Evolutionary conservation across 2,113 vertebrate species (phyloP), one percentile per base, ranked within the genome.

Genomic region (Oncorhynchus keta): DNA sequence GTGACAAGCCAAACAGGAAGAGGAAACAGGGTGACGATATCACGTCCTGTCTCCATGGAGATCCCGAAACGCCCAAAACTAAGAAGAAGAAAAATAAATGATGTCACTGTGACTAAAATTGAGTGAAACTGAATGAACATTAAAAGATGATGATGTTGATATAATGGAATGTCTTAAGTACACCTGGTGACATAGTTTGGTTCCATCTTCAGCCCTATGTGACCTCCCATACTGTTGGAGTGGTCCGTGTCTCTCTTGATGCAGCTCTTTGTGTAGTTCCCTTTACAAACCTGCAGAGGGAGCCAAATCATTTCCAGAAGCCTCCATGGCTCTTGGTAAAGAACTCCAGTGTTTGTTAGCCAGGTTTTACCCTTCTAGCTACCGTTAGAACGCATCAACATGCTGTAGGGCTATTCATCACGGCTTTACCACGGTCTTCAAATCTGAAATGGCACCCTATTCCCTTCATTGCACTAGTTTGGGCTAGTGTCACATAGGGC

Each of bases 1-100:
- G 94, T 75, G 94, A 92, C 62, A 96, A 94, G 78, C 90, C 92
- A 51, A 91, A 80, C 78, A 97, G 91, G 81, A 96, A 95, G 90
- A 95, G 94, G 85, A 95, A 94, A 79, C 94, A 83, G 55, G 90
- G 91, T 62, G 90, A 89, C 11, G 90, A 89, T 11, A 57, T 12
- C 20, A 24, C 12, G 1, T 24, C 79, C 71, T 75, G 39, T 22
- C 2, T 76, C 3, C 79, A 28, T 16, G 82, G 83, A 16, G 69
- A 77, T 5, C 71, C 79, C 2, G 75, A 92, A 67, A 65, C 81
- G 2, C 86, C 86, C 9, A 92, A 90, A 77, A 75, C 90, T 0
- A 96, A 96, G 87, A 98, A 95, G 87, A 95, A 90, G 91, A 89
- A 87, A 85, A 95, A 89, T 45, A 84, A 85, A 55, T 28, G 76